Evolutionary conservation across 2,113 vertebrate genomes (phyloP), one percentile per base, ranked within the genome.

Genomic region (Hydrochoerus hydrochaeris): DNA sequence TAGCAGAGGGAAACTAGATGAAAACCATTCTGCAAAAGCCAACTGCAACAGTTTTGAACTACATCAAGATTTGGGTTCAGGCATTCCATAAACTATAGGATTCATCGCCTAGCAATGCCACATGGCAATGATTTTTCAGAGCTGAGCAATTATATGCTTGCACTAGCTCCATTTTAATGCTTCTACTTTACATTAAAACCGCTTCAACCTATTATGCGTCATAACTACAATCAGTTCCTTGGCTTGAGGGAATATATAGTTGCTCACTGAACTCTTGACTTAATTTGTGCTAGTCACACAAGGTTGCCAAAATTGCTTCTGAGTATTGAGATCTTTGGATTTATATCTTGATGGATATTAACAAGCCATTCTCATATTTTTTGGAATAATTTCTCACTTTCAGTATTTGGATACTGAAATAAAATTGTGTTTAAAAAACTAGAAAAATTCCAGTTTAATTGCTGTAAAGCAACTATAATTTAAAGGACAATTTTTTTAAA

Each of bases 141-240:
- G 60, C 2, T 63, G 13, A 85, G 35, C 38, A 92, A 92, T 82
- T 38, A 58, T 17, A 78, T 49, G 35, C 67, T 52, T 73, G 4
- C 1, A 88, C 46, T 78, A 63, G 49, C 35, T 89, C 88, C 69
- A 71, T 65, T 86, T 88, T 85, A 96, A 93, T 75, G 63, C 32
- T 83, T 83, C 85, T 38, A 62, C 8, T 96, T 85, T 38, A n/a
- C 62, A 62, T 91, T 62, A 94, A 96, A 95, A 85, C 85, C 81
- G 13, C 46, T 83, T 71, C 2, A 78, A 80, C 58, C n/a, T 95
- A 94, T 46, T 63, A 78, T 71, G 19, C 49, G 28, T 71, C 69
- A 5, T 57, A 90, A 96, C 44, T 82, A 85, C 28, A 71, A 91
- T 90, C 78, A 91, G 73, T 83, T 80, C 41, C 54, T 38, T 92